A percentile compares a stretch with the other conserved stretches of the same genome.
Evolutionary conservation across 2,888 invertebrate species (phyloP).

Genomic region (Sialis lutaria): DNA sequence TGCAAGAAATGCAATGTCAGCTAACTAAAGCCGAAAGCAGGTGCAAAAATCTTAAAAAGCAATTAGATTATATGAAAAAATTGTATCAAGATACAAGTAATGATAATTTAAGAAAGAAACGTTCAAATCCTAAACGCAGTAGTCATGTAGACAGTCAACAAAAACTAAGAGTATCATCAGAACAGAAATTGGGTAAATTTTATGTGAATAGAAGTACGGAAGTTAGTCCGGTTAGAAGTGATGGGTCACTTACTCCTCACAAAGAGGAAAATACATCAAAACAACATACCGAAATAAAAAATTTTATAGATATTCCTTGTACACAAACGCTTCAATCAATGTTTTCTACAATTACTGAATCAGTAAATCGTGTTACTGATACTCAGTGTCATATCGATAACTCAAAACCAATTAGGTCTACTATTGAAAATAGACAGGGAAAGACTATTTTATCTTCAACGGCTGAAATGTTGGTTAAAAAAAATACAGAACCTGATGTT

Average conservation of each 20-base stretch:
- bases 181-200: background rate
- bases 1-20: constrained; percentile 25
- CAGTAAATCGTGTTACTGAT: constrained; percentile 21
- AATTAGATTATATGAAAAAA: constrained; percentile 26
- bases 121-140: background rate
- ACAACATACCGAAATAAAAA: background rate
- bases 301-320: background rate
- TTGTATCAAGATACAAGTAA: constrained; percentile 16
- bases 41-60: constrained; percentile 24
- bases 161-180: background rate
- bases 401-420: background rate
- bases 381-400: constrained; percentile 15
- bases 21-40: constrained; percentile 24
- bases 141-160: background rate
- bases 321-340: constrained; percentile 20
- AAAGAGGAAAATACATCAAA: background rate
- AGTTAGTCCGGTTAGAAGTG: background rate
- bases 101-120: background rate
- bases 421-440: background rate
- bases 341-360: constrained; percentile 21
- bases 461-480: background rate
- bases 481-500: background rate
- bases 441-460: background rate
- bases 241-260: background rate
- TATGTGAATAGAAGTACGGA: background rate